These are phyloP conservation scores for Betta splendens DNA, from an alignment of 2,797 vertebrate species.

Conservation along the genomic window DNA sequence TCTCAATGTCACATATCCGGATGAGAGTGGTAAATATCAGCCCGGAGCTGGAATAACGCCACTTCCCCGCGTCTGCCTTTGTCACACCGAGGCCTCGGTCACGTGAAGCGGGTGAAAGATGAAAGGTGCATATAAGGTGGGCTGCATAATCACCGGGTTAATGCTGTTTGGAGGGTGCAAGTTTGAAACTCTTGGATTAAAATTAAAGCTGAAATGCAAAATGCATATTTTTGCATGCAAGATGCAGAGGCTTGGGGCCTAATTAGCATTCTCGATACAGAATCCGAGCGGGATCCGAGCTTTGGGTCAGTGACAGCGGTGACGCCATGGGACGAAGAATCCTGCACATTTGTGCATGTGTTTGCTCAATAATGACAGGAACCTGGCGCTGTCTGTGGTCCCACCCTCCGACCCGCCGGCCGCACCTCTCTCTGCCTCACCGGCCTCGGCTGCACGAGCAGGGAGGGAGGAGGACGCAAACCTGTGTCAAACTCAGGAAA, in stretches of 20 bases:
- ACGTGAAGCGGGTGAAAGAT: conserved; percentile 74
- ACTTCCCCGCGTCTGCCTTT: conserved; percentile 74
- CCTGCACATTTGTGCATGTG: background rate
- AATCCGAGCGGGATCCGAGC: conserved; percentile 52
- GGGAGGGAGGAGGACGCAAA: too few species aligned
- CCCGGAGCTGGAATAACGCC: conserved; percentile 72
- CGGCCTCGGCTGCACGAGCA: too few species aligned
- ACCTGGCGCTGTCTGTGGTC: conserved; percentile 78
- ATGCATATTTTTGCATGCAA: conserved; percentile 78
- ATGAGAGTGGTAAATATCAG: conserved; percentile 80
- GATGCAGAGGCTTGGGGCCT: conserved; percentile 62
- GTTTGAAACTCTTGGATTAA: conserved; percentile 84
- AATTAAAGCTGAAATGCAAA: conserved; percentile 77
- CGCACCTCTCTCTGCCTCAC: too few species aligned
- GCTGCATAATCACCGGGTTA: conserved; percentile 78
- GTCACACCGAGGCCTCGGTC: conserved; percentile 80
- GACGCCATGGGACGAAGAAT: background rate
- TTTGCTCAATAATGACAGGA: conserved; percentile 81
- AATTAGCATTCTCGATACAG: conserved; percentile 68
- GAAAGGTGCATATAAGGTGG: conserved; percentile 76
- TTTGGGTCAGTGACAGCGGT: conserved; percentile 43
- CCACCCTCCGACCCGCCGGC: conserved; percentile 57
- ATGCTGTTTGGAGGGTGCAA: conserved; percentile 80
- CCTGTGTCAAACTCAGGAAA: too few species aligned
- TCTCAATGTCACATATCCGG: conserved; percentile 81